These are phyloP conservation scores for Drosophila auraria DNA, from an alignment of 1,140 invertebrate species.

Conservation along the genomic window DNA sequence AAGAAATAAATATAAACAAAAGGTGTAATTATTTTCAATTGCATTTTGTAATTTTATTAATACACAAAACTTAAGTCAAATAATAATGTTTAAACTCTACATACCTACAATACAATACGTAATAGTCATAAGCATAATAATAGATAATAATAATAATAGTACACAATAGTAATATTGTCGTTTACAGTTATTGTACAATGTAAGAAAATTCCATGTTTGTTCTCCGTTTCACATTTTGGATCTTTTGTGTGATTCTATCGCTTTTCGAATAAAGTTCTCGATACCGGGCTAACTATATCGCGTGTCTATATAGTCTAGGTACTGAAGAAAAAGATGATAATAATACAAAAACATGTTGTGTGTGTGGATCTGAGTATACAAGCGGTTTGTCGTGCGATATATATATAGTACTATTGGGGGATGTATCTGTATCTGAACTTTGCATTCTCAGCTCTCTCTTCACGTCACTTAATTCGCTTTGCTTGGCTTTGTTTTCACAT, in stretches of 20 bases:
- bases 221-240: constrained; percentile 20
- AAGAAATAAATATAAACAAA: constrained; percentile 27
- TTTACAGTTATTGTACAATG: constrained; percentile 79
- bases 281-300: constrained; percentile 65
- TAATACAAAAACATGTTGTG: constrained; percentile 76
- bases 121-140: constrained; percentile 76
- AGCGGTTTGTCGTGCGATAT: constrained; percentile 47
- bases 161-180: constrained; percentile 79
- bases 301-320: constrained; percentile 67
- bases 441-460: constrained; percentile 46
- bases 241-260: constrained; percentile 18
- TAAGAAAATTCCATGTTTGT: constrained; percentile 56
- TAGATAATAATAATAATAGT: constrained; percentile 82
- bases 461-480: constrained; percentile 52
- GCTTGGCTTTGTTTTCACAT: constrained; percentile 60
- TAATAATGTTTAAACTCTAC: constrained; percentile 82
- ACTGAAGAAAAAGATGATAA: constrained; percentile 63
- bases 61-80: constrained; percentile 81
- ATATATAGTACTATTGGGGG: constrained; percentile 28
- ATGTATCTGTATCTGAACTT: constrained; percentile 46
- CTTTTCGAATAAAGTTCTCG: constrained; percentile 29
- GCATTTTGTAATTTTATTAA: constrained; percentile 78
- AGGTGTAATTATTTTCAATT: constrained; percentile 66
- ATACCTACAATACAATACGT: constrained; percentile 84
- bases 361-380: constrained; percentile 69